Evolutionary conservation across 1,140 invertebrate species (phyloP).

Genomic region (Thrips palmi): DNA sequence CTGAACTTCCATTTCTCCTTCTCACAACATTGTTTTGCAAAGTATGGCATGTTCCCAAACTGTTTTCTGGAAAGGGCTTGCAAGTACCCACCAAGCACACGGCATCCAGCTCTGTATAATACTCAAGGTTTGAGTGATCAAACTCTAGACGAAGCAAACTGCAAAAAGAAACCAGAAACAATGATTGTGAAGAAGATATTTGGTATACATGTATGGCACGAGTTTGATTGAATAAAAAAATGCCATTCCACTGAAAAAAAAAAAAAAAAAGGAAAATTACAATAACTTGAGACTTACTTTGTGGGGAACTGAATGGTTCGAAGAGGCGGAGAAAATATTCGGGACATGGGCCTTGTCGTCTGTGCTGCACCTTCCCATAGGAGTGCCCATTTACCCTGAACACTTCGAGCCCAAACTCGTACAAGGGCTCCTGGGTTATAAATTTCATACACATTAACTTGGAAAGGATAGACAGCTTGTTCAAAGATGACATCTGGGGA

Average conservation of each 20-base stretch:
- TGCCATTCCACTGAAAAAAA: conserved; percentile 8
- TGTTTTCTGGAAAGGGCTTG: conserved; percentile 12
- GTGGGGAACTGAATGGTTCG: conserved; percentile 36
- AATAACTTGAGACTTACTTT: too few species aligned
- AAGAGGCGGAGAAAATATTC: conserved; percentile 58
- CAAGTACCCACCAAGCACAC: conserved; percentile 47
- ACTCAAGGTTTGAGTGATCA: conserved; percentile 56
- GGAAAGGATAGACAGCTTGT: conserved; percentile 50
- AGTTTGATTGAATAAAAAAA: conserved; percentile 1
- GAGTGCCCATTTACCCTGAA: conserved; percentile 40
- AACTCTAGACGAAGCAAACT: conserved; percentile 66
- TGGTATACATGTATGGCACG: neutral
- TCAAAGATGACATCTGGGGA: conserved; percentile 54
- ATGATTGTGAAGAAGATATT: neutral
- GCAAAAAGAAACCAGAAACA: conserved; percentile 17
- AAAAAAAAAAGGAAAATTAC: conserved; percentile 11
- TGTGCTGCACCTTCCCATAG: conserved; percentile 58
- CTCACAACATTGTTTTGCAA: conserved; percentile 1
- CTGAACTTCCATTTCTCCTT: neutral
- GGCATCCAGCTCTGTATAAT: conserved; percentile 79
- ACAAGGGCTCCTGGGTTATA: conserved; percentile 79
- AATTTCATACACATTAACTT: conserved; percentile 69
- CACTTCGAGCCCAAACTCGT: conserved; percentile 52
- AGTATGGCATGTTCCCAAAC: neutral
- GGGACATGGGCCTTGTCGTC: conserved; percentile 35